Percentiles rank a stretch among this genome's conserved stretches.
These are phyloP conservation scores for Phragmatobia fuliginosa DNA, from an alignment of 2,888 invertebrate species.

Conservation along the genomic window DNA sequence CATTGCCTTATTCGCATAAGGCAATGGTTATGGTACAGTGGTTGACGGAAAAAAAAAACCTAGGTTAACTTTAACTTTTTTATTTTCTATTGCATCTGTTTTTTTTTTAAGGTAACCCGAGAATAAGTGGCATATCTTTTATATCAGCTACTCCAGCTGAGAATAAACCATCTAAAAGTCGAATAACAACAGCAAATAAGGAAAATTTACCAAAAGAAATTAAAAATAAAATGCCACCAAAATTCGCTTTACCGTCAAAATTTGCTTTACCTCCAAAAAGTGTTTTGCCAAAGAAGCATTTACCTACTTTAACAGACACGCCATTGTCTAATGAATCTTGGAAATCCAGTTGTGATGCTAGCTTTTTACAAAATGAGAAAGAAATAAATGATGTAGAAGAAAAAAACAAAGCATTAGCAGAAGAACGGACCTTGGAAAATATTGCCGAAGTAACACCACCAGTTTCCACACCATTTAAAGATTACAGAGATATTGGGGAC, in stretches of 20 bases:
- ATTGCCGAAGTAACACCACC: conserved; percentile 70
- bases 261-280: conserved; percentile 20
- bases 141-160: conserved; percentile 72
- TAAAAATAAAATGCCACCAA: conserved; percentile 25
- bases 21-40: no score
- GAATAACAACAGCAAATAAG: conserved; percentile 65
- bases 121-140: conserved; percentile 75
- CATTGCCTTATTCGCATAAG: no score
- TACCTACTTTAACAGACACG: conserved; percentile 59
- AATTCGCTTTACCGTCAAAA: no score
- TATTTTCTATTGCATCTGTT: no score
- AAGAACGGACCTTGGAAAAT: conserved; percentile 64
- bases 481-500: conserved; percentile 72
- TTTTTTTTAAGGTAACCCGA: conserved; percentile 56
- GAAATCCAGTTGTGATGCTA: conserved; percentile 74
- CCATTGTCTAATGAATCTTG: conserved; percentile 71
- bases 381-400: conserved; percentile 70
- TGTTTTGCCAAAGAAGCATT: conserved; percentile 19
- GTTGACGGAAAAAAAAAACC: no score
- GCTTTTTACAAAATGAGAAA: conserved; percentile 76
- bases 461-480: conserved; percentile 75
- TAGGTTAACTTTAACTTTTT: no score
- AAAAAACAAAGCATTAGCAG: conserved; percentile 54
- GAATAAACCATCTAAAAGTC: conserved; percentile 54
- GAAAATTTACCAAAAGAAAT: conserved; percentile 61